Evolutionary conservation across 2,797 vertebrate species (phyloP).

Genomic region (Ataeniobius toweri): DNA sequence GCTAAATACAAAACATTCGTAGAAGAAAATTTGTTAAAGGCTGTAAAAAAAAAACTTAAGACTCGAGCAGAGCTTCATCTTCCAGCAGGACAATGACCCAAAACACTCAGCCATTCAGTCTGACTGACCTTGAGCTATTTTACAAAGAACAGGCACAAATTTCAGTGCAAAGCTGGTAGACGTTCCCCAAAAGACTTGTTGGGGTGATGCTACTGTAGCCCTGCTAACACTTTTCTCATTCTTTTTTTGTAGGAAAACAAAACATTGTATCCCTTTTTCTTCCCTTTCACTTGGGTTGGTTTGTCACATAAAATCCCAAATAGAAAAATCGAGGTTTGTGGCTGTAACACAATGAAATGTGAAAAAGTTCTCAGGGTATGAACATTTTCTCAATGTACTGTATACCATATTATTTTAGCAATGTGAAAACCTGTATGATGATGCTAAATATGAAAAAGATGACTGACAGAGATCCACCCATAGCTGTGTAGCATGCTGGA

Average conservation of each 20-base stretch:
- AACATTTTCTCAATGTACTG: neutral
- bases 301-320: neutral
- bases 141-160: too few relatives aligned
- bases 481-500: neutral
- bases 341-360: neutral
- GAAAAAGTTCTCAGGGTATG: neutral
- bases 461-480: neutral
- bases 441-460: neutral
- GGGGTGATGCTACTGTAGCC: too few relatives aligned
- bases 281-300: neutral
- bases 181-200: too few relatives aligned
- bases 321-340: neutral
- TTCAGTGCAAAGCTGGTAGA: neutral
- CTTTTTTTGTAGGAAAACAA: neutral
- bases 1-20: too few relatives aligned
- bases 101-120: neutral
- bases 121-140: too few relatives aligned
- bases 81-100: too few relatives aligned
- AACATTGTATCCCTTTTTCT: neutral
- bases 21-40: too few relatives aligned
- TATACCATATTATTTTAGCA: neutral
- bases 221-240: neutral
- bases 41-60: too few relatives aligned
- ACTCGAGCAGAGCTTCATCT: too few relatives aligned
- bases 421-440: neutral